Evolutionary conservation across 2,888 invertebrate species (phyloP).

Genomic region (Netelia melanura): DNA sequence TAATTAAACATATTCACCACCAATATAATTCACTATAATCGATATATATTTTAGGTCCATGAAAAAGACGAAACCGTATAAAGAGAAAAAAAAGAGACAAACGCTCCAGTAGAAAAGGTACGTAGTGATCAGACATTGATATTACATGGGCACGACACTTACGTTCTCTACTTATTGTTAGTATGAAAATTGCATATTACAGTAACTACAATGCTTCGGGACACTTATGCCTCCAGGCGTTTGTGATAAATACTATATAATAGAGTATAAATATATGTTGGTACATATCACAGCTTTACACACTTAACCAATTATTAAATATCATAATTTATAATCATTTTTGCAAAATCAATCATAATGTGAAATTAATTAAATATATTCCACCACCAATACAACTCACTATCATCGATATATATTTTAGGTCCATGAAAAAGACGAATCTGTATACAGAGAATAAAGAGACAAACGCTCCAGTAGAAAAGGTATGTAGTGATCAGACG

Average conservation of each 20-base stretch:
- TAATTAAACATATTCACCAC: too few relatives aligned
- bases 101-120: background rate
- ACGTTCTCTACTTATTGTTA: slow-evolving; percentile 2
- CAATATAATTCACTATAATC: too few relatives aligned
- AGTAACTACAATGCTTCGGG: background rate
- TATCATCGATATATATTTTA: too few relatives aligned
- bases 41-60: too few relatives aligned
- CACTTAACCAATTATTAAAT: too few relatives aligned
- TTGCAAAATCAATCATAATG: too few relatives aligned
- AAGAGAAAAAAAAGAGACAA: background rate
- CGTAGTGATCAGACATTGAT: slow-evolving; percentile 6
- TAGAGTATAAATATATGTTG: too few relatives aligned
- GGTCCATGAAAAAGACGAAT: background rate
- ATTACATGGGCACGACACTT: slow-evolving; percentile 8
- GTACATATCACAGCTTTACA: too few relatives aligned
- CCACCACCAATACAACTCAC: too few relatives aligned
- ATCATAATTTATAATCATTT: too few relatives aligned
- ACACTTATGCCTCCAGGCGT: slow-evolving; percentile 1
- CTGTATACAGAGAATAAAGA: background rate
- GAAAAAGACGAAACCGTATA: background rate
- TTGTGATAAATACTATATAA: background rate
- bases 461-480: background rate
- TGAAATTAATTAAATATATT: too few relatives aligned
- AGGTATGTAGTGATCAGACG: slow-evolving; percentile 13
- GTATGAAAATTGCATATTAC: background rate